Evolutionary conservation across 2,797 vertebrate species (phyloP).

Genomic region (Lithobates sylvaticus): DNA sequence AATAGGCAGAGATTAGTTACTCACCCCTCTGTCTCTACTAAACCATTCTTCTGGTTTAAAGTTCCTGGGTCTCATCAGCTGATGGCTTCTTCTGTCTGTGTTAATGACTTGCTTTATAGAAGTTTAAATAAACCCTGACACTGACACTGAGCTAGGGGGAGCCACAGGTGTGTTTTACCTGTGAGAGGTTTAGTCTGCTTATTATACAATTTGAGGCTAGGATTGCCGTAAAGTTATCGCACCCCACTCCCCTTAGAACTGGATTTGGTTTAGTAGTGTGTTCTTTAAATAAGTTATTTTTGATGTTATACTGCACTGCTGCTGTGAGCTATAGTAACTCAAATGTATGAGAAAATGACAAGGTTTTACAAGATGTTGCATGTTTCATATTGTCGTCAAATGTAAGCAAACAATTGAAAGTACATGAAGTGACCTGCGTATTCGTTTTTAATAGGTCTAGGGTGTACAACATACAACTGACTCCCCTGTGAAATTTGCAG

Average conservation of each 20-base stretch:
- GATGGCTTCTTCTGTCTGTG: neutral
- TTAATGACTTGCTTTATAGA: neutral
- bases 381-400: neutral
- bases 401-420: neutral
- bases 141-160: no score
- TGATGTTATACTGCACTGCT: neutral
- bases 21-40: neutral
- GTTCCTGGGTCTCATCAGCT: neutral
- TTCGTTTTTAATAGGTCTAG: neutral
- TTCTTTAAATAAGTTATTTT: no score
- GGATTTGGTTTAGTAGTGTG: neutral
- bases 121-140: no score
- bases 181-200: neutral
- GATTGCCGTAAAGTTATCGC: neutral
- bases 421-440: neutral
- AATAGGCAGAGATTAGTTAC: neutral
- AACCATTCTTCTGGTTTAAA: neutral
- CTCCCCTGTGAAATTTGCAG: neutral
- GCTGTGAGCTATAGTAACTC: neutral
- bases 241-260: neutral
- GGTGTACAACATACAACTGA: neutral
- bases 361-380: neutral
- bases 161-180: no score
- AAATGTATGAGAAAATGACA: neutral
- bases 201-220: neutral